Base-by-base conservation (phyloP, 1,140 invertebrate genomes). In the Acyrthosiphon pisum region DNA sequence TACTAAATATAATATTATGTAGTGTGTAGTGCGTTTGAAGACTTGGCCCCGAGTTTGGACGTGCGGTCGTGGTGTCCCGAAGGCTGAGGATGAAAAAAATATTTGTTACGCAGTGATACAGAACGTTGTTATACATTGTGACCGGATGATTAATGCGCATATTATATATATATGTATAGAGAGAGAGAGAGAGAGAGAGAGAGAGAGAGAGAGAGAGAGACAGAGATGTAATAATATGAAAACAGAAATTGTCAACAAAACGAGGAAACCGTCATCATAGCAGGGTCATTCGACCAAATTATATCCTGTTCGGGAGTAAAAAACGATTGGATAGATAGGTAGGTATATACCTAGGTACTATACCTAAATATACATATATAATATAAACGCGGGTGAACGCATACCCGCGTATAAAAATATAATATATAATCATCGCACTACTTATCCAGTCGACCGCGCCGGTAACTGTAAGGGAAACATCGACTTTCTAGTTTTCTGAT, bases 211-310 rank as follows among this genome's bases (percentile, higher is more conserved):
- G 26, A 30, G 20, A 53, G 50, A 26, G 30, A 76, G 60, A 7
- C 30, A 30, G 60, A 76, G 14, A 81, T 26, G 11, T 76, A 35
- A 81, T 56, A 81, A 81, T 56, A 81, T 35, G 26, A 91, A 76
- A 91, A 30, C 44, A 91, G 60, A 91, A 91, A 91, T 91, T 46
- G 68, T 91, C 68, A 81, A 56, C 26, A 90, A 60, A 90, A 90
- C 35, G 37, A 90, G 89, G 37, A 90, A 90, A 41, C 87, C 30
- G n/a, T 50, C 87, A n/a, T 56, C 60, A 18, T 76, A n/a, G 60
- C 60, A n/a, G 23, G 53, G 44, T 92, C 91, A 53, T 56, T 92
- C 76, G 91, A 92, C 91, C 91, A 92, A 41, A 92, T 41, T 92
- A 92, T 53, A 53, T 92, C 91, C 91, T 84, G 91, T 92, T 84